phyloP scores from a whole-genome alignment of 2,888 invertebrate genomes.

The Cataglyphis altisquamis region DNA sequence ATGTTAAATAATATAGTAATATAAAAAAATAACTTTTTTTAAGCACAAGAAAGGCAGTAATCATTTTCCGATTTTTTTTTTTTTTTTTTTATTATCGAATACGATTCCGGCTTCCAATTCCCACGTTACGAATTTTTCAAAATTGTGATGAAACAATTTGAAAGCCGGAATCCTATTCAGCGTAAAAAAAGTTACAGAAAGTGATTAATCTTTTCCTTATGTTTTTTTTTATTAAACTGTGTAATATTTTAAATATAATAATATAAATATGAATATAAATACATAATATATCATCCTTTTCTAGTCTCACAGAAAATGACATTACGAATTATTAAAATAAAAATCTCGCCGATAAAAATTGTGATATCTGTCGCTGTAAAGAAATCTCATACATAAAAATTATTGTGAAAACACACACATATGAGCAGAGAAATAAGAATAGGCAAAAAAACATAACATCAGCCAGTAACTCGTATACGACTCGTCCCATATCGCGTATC shows the following conservation, averaged over 20 bases:
- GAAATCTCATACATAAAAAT: constrained; percentile 5
- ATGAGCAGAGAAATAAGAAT: constrained; percentile 1
- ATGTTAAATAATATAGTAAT: not conserved
- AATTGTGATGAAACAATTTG: not conserved
- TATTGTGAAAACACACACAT: not conserved
- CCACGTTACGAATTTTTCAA: not conserved
- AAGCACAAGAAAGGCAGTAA: not conserved
- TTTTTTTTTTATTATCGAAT: not conserved
- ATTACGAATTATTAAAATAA: not conserved
- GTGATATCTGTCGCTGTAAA: not conserved
- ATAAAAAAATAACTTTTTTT: not conserved
- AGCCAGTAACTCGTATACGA: constrained; percentile 25
- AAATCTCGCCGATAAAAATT: not conserved
- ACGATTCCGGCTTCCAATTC: not conserved
- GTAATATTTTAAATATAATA: not conserved
- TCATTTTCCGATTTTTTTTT: not conserved
- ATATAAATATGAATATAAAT: too few species aligned
- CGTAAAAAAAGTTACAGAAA: not conserved
- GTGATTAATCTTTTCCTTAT: not conserved
- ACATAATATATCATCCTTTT: not conserved
- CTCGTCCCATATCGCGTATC: constrained; percentile 38
- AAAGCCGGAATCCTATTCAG: not conserved
- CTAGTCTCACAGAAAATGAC: not conserved
- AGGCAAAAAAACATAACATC: not conserved
- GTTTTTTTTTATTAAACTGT: not conserved